Percentiles rank a stretch among this genome's conserved stretches.
Conservation (phyloP, 2,797 vertebrate species). For the Adelosebastes latens region DNA sequence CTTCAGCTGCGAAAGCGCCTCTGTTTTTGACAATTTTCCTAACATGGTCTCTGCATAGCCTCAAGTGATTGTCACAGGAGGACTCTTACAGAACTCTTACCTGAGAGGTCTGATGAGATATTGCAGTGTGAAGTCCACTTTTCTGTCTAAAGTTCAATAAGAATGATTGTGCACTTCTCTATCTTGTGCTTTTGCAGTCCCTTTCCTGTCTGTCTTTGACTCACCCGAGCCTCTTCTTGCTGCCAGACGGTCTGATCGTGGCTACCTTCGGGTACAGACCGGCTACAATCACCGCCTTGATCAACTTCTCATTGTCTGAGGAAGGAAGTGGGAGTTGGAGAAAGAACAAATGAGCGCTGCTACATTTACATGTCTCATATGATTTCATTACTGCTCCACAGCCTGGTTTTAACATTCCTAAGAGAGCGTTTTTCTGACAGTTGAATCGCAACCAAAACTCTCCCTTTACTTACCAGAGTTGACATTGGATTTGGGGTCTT, state of each 20-base stretch:
- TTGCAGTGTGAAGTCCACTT: not conserved
- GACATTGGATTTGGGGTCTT: constrained; percentile 91
- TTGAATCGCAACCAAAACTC: not conserved
- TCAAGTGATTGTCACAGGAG: constrained; percentile 28
- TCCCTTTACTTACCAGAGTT: constrained; percentile 88
- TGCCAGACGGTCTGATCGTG: constrained; percentile 90
- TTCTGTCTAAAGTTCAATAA: constrained; percentile 24
- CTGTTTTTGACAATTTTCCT: constrained; percentile 37
- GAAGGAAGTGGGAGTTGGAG: not conserved
- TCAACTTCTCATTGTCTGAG: constrained; percentile 95
- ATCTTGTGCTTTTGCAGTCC: not conserved
- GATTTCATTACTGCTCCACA: not conserved
- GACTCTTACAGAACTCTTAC: constrained; percentile 13
- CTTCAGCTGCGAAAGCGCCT: constrained; percentile 17
- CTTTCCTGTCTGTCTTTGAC: constrained; percentile 57
- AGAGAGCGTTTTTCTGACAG: not conserved
- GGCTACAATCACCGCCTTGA: constrained; percentile 97
- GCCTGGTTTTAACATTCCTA: not conserved
- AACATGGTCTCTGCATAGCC: constrained; percentile 22
- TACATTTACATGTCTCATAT: not conserved
- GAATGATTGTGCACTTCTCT: constrained; percentile 6
- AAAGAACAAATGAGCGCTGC: not conserved
- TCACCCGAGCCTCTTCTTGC: constrained; percentile 94
- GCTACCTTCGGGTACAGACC: constrained; percentile 98
- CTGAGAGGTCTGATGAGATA: constrained; percentile 27